Percentiles rank a stretch among this genome's conserved stretches.
These are phyloP conservation scores for Matsumyia berberina DNA, from an alignment of 2,888 invertebrate genomes.

Conservation along the genomic window DNA sequence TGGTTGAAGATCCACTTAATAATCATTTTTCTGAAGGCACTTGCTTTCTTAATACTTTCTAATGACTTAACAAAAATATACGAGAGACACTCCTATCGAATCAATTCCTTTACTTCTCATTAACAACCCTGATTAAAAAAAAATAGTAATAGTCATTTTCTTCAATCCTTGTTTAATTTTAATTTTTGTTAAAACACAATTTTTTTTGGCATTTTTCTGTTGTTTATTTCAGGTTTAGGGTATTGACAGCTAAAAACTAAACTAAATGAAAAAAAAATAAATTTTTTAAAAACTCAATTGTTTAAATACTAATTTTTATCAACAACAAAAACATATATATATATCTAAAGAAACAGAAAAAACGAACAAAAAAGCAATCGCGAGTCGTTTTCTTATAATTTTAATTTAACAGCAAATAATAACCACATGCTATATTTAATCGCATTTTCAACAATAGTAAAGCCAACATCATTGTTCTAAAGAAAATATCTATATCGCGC, in stretches of 20 bases:
- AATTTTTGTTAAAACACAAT: slow-evolving; percentile 77
- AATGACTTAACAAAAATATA: not conserved
- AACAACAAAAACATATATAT: slow-evolving; percentile 1
- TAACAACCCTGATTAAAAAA: slow-evolving; percentile 55
- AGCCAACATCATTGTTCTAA: slow-evolving; percentile 11
- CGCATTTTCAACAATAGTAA: slow-evolving; percentile 34
- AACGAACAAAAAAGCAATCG: slow-evolving; percentile 24
- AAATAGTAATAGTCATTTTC: slow-evolving; percentile 46
- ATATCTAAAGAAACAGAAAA: slow-evolving; percentile 28
- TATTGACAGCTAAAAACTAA: slow-evolving; percentile 79
- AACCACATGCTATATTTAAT: slow-evolving; percentile 51
- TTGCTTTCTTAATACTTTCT: too few species aligned
- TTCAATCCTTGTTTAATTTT: slow-evolving; percentile 64
- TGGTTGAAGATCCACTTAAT: too few species aligned
- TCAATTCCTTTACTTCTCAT: slow-evolving; percentile 68
- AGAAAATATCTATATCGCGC: slow-evolving; percentile 16
- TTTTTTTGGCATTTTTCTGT: slow-evolving; percentile 77
- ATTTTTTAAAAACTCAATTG: slow-evolving; percentile 45
- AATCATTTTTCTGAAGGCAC: too few species aligned
- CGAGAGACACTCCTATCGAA: slow-evolving; percentile 17
- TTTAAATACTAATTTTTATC: slow-evolving; percentile 49
- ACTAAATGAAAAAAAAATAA: slow-evolving; percentile 69
- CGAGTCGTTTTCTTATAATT: slow-evolving; percentile 34
- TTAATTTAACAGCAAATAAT: slow-evolving; percentile 38
- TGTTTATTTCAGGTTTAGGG: slow-evolving; percentile 80